Conservation (phyloP, 2,113 vertebrate species). For the Dasyornis broadbenti region DNA sequence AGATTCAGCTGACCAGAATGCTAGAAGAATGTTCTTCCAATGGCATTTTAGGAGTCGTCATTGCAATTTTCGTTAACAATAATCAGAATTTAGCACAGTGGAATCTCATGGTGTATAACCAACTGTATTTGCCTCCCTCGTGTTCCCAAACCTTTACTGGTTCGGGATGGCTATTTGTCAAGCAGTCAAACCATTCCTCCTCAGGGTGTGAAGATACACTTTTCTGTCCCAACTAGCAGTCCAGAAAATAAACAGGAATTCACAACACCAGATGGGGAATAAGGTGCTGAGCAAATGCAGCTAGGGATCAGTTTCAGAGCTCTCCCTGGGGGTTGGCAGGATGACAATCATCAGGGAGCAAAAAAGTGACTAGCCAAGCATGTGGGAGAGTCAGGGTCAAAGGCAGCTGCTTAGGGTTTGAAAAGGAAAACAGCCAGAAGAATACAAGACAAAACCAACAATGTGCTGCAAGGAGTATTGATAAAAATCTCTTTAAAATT, state of each 20-base stretch:
- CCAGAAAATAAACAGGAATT: background rate
- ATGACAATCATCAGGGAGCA: background rate
- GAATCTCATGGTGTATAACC: background rate
- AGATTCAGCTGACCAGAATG: background rate
- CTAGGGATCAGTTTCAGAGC: background rate
- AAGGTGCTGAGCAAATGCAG: background rate
- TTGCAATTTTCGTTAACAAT: background rate
- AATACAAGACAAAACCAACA: background rate
- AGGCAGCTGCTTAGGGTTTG: background rate
- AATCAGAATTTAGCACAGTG: background rate
- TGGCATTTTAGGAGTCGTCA: background rate
- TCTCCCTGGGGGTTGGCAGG: background rate
- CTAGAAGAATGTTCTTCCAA: background rate
- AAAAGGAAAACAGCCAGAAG: background rate
- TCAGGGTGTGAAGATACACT: background rate
- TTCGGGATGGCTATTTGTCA: background rate
- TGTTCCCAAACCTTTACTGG: background rate
- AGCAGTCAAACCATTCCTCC: background rate
- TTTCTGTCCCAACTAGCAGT: background rate
- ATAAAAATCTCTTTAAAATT: background rate
- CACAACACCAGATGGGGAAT: background rate
- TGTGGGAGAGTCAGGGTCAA: background rate
- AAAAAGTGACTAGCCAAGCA: background rate
- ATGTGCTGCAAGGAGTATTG: background rate
- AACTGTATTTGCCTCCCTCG: fast-evolving